Evolutionary conservation across 2,113 vertebrate species (phyloP).

Genomic region (Dicrurus megarhynchus): DNA sequence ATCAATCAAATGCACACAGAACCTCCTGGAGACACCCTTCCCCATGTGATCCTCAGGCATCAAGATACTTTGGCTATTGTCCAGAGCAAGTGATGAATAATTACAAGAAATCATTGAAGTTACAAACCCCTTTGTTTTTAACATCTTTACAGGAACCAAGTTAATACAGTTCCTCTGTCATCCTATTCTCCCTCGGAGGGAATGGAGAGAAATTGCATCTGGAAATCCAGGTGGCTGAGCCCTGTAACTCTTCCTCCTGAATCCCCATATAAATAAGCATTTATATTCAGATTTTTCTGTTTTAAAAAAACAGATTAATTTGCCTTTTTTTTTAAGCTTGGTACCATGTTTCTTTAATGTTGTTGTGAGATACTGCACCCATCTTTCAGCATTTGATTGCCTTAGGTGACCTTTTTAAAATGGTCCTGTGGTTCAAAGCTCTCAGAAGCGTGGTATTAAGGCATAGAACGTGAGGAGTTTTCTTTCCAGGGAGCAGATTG

Average conservation of each 20-base stretch:
- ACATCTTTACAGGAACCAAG: slow-evolving; percentile 48
- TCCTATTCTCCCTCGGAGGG: slow-evolving; percentile 32
- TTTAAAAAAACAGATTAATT: background rate
- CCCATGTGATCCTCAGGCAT: background rate
- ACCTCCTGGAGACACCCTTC: background rate
- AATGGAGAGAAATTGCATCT: background rate
- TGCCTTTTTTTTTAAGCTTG: slow-evolving; percentile 11
- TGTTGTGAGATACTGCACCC: slow-evolving; percentile 25
- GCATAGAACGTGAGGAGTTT: slow-evolving; percentile 35
- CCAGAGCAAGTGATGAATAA: slow-evolving; percentile 30
- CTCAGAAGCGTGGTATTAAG: slow-evolving; percentile 33
- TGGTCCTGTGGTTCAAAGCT: slow-evolving; percentile 25
- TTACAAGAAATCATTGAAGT: background rate
- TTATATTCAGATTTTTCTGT: background rate
- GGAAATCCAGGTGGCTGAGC: slow-evolving; percentile 23
- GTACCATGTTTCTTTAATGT: slow-evolving; percentile 26
- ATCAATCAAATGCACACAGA: background rate
- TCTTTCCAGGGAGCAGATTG: slow-evolving; percentile 39
- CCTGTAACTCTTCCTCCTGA: background rate
- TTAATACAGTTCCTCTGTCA: slow-evolving; percentile 8
- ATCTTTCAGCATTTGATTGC: slow-evolving; percentile 19
- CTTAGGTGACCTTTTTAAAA: slow-evolving; percentile 11
- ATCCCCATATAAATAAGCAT: background rate
- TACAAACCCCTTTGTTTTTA: slow-evolving; percentile 32
- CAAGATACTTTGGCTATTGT: background rate